Percentiles rank a stretch among this genome's conserved stretches.
phyloP scores from a whole-genome alignment of 2,888 invertebrate species.

The Chaetoderma sp. region DNA sequence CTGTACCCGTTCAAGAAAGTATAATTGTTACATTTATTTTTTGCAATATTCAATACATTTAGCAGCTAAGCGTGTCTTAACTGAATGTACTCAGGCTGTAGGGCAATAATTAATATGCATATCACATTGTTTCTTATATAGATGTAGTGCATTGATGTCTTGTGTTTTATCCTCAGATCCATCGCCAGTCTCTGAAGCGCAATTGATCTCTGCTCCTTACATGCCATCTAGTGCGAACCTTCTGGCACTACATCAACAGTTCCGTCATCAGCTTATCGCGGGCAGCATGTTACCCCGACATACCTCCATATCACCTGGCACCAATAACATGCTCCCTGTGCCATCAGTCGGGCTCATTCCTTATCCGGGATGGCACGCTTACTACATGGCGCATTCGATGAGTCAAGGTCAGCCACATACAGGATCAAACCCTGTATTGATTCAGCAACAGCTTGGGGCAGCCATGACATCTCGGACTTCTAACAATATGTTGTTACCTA shows the following conservation, averaged over 20 bases:
- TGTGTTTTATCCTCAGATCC: too few species aligned
- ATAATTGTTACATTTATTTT: too few species aligned
- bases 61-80: too few species aligned
- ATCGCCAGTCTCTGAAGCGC: too few species aligned
- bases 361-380: conserved; percentile 16
- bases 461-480: conserved; percentile 1
- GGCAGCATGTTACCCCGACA: conserved; percentile 28
- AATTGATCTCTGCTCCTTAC: not conserved
- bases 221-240: not conserved
- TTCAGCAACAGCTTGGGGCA: not conserved
- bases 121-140: too few species aligned
- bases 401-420: not conserved
- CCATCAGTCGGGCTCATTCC: not conserved
- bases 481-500: conserved; percentile 82
- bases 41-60: too few species aligned
- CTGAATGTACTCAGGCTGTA: too few species aligned
- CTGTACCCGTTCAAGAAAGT: too few species aligned
- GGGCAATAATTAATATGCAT: too few species aligned
- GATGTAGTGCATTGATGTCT: too few species aligned
- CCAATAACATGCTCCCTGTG: conserved; percentile 10
- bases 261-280: conserved; percentile 32
- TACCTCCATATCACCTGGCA: not conserved
- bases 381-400: conserved; percentile 7
- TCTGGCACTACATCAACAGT: conserved; percentile 4
- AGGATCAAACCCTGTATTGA: not conserved